Conservation (phyloP, 2,797 vertebrate species). For the Macropodus opercularis region DNA sequence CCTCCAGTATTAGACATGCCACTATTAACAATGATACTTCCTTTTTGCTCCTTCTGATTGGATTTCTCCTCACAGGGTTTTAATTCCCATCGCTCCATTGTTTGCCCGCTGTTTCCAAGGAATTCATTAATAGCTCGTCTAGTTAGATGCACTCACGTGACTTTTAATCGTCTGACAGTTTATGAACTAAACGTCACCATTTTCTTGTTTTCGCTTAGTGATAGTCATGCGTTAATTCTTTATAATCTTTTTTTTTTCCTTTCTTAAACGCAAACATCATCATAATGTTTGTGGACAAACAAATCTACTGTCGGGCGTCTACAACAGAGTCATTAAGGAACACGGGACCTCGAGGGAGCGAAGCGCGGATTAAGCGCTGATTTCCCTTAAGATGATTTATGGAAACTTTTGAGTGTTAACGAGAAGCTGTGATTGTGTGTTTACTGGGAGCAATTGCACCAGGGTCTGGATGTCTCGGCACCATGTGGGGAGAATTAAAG, state of each 20-base stretch:
- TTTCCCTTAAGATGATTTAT: constrained; percentile 46
- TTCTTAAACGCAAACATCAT: constrained; percentile 29
- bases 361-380: constrained; percentile 28
- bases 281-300: constrained; percentile 55
- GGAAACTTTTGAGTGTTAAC: constrained; percentile 64
- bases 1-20: constrained; percentile 19
- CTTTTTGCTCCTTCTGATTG: constrained; percentile 28
- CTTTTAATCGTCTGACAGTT: constrained; percentile 32
- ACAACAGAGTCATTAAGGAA: constrained; percentile 35
- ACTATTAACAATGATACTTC: constrained; percentile 29
- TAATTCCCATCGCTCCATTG: constrained; percentile 10
- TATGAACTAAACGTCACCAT: constrained; percentile 6
- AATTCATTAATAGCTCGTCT: constrained; percentile 9
- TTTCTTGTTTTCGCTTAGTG: constrained; percentile 43
- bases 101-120: constrained; percentile 4
- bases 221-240: constrained; percentile 43
- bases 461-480: constrained; percentile 46
- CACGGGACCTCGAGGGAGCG: constrained; percentile 31
- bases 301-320: constrained; percentile 39
- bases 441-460: constrained; percentile 48
- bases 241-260: constrained; percentile 7
- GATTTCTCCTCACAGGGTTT: constrained; percentile 13
- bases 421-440: constrained; percentile 57
- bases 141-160: constrained; percentile 33
- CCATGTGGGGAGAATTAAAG: constrained; percentile 66